Conservation (phyloP, 2,888 invertebrate species). For the Ypsolopha sequella region DNA sequence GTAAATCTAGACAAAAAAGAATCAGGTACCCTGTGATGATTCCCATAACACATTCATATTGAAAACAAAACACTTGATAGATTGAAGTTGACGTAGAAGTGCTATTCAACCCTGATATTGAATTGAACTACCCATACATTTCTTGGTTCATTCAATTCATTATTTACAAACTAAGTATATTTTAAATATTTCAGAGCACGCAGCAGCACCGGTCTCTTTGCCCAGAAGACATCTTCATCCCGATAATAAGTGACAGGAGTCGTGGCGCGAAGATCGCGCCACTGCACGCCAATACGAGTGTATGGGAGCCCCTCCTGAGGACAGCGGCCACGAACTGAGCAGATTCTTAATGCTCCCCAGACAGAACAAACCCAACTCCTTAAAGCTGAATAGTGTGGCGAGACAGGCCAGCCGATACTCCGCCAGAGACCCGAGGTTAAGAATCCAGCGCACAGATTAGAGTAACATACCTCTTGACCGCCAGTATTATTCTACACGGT, state of each 20-base stretch:
- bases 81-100: too few relatives aligned
- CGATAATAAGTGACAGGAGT: constrained; percentile 11
- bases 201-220: background rate
- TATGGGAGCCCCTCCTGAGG: constrained; percentile 42
- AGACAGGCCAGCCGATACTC: constrained; percentile 62
- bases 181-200: too few relatives aligned
- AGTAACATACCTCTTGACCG: constrained; percentile 13
- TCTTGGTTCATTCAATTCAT: too few relatives aligned
- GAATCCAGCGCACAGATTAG: constrained; percentile 50
- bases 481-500: constrained; percentile 47
- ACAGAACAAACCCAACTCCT: constrained; percentile 62
- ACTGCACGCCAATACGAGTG: constrained; percentile 33
- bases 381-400: constrained; percentile 62
- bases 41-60: too few relatives aligned
- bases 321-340: constrained; percentile 20
- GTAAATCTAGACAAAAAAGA: too few relatives aligned
- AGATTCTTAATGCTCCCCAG: constrained; percentile 70
- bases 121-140: too few relatives aligned
- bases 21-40: too few relatives aligned
- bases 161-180: too few relatives aligned
- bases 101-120: too few relatives aligned
- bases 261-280: constrained; percentile 40
- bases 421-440: constrained; percentile 72
- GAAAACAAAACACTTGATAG: too few relatives aligned
- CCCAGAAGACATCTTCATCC: background rate